phyloP scores from a whole-genome alignment of 2,888 invertebrate genomes.

The Alcis repandata region DNA sequence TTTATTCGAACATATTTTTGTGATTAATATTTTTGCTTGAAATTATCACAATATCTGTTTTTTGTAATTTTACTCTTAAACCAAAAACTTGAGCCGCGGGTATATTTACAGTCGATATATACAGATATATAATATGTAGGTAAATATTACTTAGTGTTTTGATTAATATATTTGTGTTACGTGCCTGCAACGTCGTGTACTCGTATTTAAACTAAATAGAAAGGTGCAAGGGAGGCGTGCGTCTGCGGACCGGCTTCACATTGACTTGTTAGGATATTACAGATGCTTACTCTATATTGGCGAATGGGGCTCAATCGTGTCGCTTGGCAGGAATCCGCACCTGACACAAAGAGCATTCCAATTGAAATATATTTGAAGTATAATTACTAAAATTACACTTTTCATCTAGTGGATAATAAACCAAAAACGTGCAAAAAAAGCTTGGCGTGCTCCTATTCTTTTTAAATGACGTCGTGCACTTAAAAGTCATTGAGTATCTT shows the following conservation, averaged over 20 bases:
- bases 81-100: background rate
- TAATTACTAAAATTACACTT: conserved; percentile 38
- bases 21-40: background rate
- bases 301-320: conserved; percentile 84
- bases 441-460: conserved; percentile 17
- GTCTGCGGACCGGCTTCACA: conserved; percentile 34
- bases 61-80: background rate
- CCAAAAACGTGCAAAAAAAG: conserved; percentile 32
- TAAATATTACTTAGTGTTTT: background rate
- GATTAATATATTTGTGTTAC: background rate
- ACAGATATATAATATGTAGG: no score
- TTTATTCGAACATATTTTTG: background rate
- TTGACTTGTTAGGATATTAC: conserved; percentile 46
- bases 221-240: conserved; percentile 50
- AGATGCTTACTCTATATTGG: conserved; percentile 84
- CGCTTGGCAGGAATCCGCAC: conserved; percentile 85
- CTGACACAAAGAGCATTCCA: conserved; percentile 76
- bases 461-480: background rate
- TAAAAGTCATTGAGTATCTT: no score
- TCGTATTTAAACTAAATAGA: conserved; percentile 11
- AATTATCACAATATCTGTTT: no score
- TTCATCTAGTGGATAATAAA: conserved; percentile 21
- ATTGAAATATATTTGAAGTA: conserved; percentile 43
- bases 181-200: conserved; percentile 11
- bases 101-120: conserved; percentile 3